A percentile compares a stretch with the other conserved stretches of the same genome.
Evolutionary conservation across 1,140 invertebrate genomes (phyloP).

Genomic region (Nebria ingens): DNA sequence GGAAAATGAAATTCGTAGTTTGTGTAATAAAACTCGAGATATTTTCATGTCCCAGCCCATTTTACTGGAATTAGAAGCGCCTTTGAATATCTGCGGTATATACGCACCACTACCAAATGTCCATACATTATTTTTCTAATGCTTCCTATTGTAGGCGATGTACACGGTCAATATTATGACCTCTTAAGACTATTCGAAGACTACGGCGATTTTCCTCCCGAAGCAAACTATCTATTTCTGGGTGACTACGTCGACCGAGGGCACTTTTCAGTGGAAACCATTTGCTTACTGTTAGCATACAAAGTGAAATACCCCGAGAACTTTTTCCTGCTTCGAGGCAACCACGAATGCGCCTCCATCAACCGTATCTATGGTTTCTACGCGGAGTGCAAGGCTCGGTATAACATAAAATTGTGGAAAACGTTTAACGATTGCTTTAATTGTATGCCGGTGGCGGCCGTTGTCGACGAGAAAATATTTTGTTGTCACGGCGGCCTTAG

Average conservation of each 20-base stretch:
- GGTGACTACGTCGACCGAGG: constrained; percentile 80
- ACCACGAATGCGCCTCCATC: constrained; percentile 84
- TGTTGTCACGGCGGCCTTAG: constrained; percentile 89
- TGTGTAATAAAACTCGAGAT: constrained; percentile 94
- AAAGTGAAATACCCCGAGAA: constrained; percentile 91
- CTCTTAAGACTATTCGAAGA: constrained; percentile 93
- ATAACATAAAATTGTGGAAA: constrained; percentile 98
- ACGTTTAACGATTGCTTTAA: constrained; percentile 99
- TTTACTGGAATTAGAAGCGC: constrained; percentile 93
- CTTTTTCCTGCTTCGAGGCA: constrained; percentile 75
- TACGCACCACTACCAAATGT: too few relatives aligned
- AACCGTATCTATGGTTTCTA: constrained; percentile 97
- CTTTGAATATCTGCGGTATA: constrained; percentile 98
- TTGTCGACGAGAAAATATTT: constrained; percentile 97
- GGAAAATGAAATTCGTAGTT: constrained; percentile 90
- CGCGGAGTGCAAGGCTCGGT: constrained; percentile 92
- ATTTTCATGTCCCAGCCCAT: constrained; percentile 99
- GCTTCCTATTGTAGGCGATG: too few relatives aligned
- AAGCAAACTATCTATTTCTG: constrained; percentile 98
- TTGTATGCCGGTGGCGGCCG: constrained; percentile 91
- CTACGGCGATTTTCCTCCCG: constrained; percentile 99
- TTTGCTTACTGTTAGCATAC: constrained; percentile 89
- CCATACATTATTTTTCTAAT: too few relatives aligned
- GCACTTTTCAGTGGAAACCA: constrained; percentile 82
- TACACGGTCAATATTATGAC: constrained; percentile 99